Evolutionary conservation across 2,797 vertebrate species (phyloP).

Genomic region (Podarcis siculus): DNA sequence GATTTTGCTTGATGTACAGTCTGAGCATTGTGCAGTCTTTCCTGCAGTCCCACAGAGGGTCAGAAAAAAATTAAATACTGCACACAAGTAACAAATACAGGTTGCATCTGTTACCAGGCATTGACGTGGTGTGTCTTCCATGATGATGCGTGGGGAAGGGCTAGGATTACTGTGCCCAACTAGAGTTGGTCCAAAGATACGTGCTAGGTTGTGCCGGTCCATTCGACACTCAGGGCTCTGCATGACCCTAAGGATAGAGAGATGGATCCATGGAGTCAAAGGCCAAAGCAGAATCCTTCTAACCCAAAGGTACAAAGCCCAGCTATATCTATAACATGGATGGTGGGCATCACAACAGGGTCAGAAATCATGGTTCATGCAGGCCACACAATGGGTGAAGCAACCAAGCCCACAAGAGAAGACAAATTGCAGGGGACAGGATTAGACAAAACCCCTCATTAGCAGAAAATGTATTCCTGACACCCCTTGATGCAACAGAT

Average conservation of each 20-base stretch:
- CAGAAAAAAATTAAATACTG: neutral
- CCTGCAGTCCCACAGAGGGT: neutral
- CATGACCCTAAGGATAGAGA: constrained; percentile 71
- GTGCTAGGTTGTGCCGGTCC: constrained; percentile 84
- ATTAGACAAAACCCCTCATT: neutral
- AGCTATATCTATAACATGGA: neutral
- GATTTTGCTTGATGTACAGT: neutral
- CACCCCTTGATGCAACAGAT: neutral
- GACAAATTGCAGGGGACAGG: neutral
- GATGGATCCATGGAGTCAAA: neutral
- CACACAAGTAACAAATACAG: neutral
- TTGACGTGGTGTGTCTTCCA: constrained; percentile 84
- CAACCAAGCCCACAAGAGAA: neutral
- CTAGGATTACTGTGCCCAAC: constrained; percentile 83
- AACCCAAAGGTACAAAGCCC: neutral
- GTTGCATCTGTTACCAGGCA: constrained; percentile 73
- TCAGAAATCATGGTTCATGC: too few species aligned
- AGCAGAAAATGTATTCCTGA: neutral
- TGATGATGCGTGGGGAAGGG: constrained; percentile 81
- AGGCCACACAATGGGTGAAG: neutral
- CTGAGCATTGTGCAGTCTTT: neutral
- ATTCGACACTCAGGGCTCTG: constrained; percentile 81
- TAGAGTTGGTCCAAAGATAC: constrained; percentile 87
- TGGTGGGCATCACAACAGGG: neutral
- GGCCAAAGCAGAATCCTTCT: neutral